phyloP scores from a whole-genome alignment of 2,797 vertebrate genomes.

The Sebastes nivosus region DNA sequence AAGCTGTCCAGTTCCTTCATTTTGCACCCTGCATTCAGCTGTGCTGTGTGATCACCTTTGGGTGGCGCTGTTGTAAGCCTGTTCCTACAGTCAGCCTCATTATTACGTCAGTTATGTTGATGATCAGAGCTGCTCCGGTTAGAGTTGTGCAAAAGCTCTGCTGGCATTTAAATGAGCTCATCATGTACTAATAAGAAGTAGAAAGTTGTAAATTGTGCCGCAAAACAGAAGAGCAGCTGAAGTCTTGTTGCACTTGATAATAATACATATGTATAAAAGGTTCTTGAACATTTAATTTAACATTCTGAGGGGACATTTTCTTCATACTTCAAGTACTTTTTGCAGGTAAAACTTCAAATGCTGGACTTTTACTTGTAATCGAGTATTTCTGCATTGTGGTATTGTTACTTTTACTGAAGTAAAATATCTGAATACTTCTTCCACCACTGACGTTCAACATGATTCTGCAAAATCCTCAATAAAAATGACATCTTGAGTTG shows the following conservation, averaged over 20 bases:
- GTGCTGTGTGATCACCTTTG: too few relatives aligned
- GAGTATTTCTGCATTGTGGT: background rate
- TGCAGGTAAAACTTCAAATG: background rate
- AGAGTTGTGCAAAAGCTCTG: background rate
- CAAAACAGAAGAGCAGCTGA: background rate
- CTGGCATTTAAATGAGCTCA: background rate
- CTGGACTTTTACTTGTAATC: background rate
- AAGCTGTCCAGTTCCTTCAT: too few relatives aligned
- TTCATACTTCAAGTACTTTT: background rate
- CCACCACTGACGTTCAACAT: background rate
- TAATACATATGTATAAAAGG: background rate
- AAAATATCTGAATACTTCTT: background rate
- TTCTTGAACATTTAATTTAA: background rate
- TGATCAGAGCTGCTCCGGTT: background rate
- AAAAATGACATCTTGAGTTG: background rate
- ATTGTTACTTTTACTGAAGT: background rate
- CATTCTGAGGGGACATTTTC: background rate
- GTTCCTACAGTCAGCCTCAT: too few relatives aligned
- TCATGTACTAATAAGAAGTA: background rate
- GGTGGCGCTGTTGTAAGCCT: too few relatives aligned
- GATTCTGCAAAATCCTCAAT: background rate
- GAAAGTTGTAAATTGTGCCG: background rate
- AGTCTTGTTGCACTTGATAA: background rate
- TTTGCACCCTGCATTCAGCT: too few relatives aligned
- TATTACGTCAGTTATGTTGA: background rate